Evolutionary conservation across 2,888 invertebrate genomes (phyloP).

Genomic region (Blastobasis adustella): DNA sequence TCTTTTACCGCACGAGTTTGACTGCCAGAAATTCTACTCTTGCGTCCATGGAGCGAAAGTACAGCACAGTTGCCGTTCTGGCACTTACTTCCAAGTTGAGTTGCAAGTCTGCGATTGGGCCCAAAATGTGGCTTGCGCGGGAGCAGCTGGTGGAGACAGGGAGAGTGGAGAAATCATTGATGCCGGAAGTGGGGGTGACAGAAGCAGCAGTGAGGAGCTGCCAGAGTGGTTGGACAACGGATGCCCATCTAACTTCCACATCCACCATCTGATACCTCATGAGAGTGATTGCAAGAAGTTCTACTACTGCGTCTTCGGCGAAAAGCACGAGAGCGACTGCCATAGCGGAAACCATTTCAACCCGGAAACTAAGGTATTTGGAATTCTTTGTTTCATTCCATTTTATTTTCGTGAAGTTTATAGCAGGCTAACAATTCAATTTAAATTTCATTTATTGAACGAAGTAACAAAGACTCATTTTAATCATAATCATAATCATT

Average conservation of each 20-base stretch:
- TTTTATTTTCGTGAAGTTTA: too few relatives aligned
- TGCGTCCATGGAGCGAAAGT: constrained; percentile 43
- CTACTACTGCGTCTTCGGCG: constrained; percentile 53
- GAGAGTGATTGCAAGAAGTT: constrained; percentile 52
- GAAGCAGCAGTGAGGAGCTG: background rate
- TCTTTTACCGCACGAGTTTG: constrained; percentile 46
- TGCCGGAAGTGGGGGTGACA: too few relatives aligned
- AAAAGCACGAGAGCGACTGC: constrained; percentile 14
- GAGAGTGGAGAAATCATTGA: too few relatives aligned
- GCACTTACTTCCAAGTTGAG: constrained; percentile 38
- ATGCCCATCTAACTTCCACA: constrained; percentile 5
- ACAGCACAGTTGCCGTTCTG: constrained; percentile 33
- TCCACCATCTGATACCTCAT: constrained; percentile 38
- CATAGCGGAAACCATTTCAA: background rate
- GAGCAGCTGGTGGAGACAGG: too few relatives aligned
- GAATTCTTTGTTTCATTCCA: background rate
- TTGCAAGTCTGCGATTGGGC: constrained; percentile 29
- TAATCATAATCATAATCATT: too few relatives aligned
- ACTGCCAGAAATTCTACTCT: constrained; percentile 56
- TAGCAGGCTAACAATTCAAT: too few relatives aligned
- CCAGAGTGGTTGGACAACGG: too few relatives aligned
- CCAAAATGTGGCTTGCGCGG: too few relatives aligned
- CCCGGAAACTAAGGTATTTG: background rate
- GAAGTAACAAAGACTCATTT: too few relatives aligned
- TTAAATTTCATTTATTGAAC: too few relatives aligned